These are phyloP conservation scores for Cheilosia pagana DNA, from an alignment of 2,888 invertebrate species.

Conservation along the genomic window DNA sequence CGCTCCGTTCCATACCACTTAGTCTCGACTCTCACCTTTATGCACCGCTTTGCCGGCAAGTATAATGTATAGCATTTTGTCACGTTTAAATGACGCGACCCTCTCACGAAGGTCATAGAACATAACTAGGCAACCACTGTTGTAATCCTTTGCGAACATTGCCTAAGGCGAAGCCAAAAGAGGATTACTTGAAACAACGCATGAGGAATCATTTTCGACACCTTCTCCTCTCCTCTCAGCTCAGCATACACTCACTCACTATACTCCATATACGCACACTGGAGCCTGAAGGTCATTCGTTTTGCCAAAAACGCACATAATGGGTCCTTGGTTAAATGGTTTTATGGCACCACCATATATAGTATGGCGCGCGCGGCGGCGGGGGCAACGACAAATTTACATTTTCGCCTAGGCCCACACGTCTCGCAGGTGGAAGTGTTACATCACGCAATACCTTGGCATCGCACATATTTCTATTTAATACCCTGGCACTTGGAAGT, in stretches of 20 bases:
- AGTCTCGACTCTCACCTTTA: neutral
- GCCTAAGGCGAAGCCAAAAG: neutral
- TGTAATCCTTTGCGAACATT: slow-evolving; percentile 17
- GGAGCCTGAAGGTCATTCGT: slow-evolving; percentile 58
- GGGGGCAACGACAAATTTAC: slow-evolving; percentile 52
- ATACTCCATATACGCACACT: neutral
- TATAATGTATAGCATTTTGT: slow-evolving; percentile 56
- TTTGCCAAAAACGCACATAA: slow-evolving; percentile 62
- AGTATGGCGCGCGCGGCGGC: neutral
- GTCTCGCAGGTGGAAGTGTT: slow-evolving; percentile 43
- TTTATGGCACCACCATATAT: slow-evolving; percentile 49
- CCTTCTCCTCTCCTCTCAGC: slow-evolving; percentile 6
- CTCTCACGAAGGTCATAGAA: slow-evolving; percentile 56
- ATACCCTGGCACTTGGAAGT: slow-evolving; percentile 69
- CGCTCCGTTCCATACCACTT: neutral
- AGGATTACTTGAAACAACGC: slow-evolving; percentile 39
- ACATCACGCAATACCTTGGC: slow-evolving; percentile 22
- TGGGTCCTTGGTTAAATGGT: slow-evolving; percentile 55
- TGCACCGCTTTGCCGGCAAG: neutral
- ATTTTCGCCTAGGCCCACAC: slow-evolving; percentile 39
- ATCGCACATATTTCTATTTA: slow-evolving; percentile 61
- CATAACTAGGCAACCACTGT: slow-evolving; percentile 19
- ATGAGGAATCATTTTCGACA: slow-evolving; percentile 50
- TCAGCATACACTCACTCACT: slow-evolving; percentile 10
- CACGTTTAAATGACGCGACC: slow-evolving; percentile 56